These are phyloP conservation scores for Cranoglanis bouderius DNA, from an alignment of 2,113 vertebrate genomes.

Conservation along the genomic window DNA sequence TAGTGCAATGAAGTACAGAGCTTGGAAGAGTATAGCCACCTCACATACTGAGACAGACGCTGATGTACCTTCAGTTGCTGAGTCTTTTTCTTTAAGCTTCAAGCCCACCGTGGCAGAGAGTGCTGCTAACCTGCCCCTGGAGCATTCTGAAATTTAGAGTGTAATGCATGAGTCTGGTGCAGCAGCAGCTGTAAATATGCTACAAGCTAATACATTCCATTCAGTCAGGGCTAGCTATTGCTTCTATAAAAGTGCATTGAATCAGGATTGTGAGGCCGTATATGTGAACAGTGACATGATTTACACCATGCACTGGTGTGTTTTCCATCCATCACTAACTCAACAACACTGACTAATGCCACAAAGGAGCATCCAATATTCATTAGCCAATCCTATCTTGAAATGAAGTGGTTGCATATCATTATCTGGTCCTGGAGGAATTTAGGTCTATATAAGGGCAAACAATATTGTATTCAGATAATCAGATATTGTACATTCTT, in stretches of 20 bases:
- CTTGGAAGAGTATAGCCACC: neutral
- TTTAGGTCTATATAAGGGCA: neutral
- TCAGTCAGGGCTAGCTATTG: slow-evolving; percentile 16
- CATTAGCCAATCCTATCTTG: neutral
- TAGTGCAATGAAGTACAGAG: neutral
- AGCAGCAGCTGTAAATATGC: neutral
- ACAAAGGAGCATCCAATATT: slow-evolving; percentile 32
- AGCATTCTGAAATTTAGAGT: neutral
- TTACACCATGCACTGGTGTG: slow-evolving; percentile 3
- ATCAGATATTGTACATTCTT: neutral
- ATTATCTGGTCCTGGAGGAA: slow-evolving; percentile 16
- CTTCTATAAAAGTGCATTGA: slow-evolving; percentile 33
- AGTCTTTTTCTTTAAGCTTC: neutral
- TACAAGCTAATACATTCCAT: slow-evolving; percentile 6
- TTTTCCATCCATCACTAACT: slow-evolving; percentile 24
- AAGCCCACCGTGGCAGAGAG: neutral
- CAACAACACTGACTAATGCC: slow-evolving; percentile 28
- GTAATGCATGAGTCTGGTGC: neutral
- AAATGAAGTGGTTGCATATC: neutral
- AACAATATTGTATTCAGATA: slow-evolving; percentile 4
- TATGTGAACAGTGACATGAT: slow-evolving; percentile 16
- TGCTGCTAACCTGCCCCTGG: neutral
- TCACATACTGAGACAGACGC: neutral
- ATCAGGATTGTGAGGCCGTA: neutral
- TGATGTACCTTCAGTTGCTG: neutral